phyloP scores from a whole-genome alignment of 2,797 vertebrate genomes.

The Xyrichtys novacula region DNA sequence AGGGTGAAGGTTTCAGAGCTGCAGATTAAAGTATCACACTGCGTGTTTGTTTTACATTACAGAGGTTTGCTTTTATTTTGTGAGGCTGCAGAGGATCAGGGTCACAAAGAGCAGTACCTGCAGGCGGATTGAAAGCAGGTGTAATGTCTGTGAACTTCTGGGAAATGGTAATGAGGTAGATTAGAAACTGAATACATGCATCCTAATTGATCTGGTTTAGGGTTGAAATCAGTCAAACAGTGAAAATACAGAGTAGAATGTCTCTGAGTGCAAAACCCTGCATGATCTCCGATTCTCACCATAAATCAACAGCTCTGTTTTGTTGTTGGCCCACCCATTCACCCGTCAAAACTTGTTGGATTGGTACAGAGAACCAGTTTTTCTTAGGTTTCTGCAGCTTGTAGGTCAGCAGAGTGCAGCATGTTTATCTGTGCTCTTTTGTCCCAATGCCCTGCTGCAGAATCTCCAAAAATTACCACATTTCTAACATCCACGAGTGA shows the following conservation, averaged over 20 bases:
- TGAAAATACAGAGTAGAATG: background rate
- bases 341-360: background rate
- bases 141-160: slow-evolving; percentile 4
- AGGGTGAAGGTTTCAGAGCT: slow-evolving; percentile 27
- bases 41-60: slow-evolving; percentile 29
- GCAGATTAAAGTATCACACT: slow-evolving; percentile 10
- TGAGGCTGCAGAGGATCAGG: slow-evolving; percentile 22
- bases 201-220: background rate
- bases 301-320: too few species aligned
- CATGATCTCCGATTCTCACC: too few species aligned
- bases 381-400: too few species aligned
- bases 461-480: slow-evolving; percentile 41
- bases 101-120: background rate
- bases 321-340: too few species aligned
- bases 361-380: too few species aligned
- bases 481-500: slow-evolving; percentile 52
- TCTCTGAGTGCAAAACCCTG: too few species aligned
- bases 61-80: slow-evolving; percentile 41
- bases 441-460: slow-evolving; percentile 17
- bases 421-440: slow-evolving; percentile 8
- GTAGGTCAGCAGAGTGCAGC: background rate
- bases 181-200: slow-evolving; percentile 12
- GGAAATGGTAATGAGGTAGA: slow-evolving; percentile 3
- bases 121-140: slow-evolving; percentile 1
- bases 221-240: background rate